Evolutionary conservation across 2,888 invertebrate species (phyloP).

Genomic region (Eucera pruinosa): DNA sequence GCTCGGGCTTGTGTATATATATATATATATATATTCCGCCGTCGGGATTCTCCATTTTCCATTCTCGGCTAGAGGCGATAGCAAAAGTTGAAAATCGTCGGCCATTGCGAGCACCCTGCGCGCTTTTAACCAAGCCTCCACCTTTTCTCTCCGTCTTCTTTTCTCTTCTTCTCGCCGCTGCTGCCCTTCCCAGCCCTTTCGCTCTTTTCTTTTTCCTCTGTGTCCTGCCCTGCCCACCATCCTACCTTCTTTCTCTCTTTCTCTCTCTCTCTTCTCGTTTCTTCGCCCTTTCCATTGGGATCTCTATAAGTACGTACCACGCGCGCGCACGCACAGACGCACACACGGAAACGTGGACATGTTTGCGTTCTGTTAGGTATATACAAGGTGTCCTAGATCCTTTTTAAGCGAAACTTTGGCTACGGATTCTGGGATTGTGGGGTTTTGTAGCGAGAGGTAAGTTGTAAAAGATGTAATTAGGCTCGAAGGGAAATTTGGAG

Average conservation of each 20-base stretch:
- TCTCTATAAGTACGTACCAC: not conserved
- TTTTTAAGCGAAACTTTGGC: too few relatives aligned
- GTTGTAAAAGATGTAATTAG: too few relatives aligned
- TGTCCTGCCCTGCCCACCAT: conserved; percentile 13
- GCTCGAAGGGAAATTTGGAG: too few relatives aligned
- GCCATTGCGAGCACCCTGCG: conserved; percentile 79
- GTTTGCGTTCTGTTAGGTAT: conserved; percentile 36
- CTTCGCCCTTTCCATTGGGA: conserved; percentile 7
- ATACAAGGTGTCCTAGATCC: too few relatives aligned
- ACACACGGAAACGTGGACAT: not conserved
- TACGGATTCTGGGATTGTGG: too few relatives aligned
- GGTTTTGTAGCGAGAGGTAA: too few relatives aligned
- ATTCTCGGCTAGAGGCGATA: conserved; percentile 77
- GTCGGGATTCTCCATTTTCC: conserved; percentile 77
- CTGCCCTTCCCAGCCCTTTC: not conserved
- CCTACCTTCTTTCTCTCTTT: not conserved
- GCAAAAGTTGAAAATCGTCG: conserved; percentile 80
- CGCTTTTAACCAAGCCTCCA: conserved; percentile 74
- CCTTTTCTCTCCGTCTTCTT: conserved; percentile 35
- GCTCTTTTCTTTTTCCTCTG: not conserved
- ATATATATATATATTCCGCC: conserved; percentile 48
- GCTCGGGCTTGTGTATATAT: conserved; percentile 59
- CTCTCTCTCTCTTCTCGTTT: not conserved
- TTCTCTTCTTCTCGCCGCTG: not conserved
- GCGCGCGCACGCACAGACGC: not conserved